Conservation (phyloP, 2,113 vertebrate genomes). For the Columba janthina region DNA sequence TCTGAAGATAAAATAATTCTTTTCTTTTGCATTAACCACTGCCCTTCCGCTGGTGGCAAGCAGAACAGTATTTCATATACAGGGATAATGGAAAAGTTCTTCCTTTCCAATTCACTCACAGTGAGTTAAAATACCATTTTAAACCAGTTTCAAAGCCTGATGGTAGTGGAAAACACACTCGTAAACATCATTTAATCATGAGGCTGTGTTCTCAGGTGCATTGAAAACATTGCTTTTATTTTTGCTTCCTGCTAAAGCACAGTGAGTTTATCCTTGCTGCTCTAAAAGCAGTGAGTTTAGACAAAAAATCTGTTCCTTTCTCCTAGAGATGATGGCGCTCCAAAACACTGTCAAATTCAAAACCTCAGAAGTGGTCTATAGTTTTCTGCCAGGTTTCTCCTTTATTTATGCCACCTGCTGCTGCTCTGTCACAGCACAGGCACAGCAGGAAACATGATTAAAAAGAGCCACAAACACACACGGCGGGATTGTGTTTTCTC, state of each 20-base stretch:
- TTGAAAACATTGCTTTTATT: conserved; percentile 36
- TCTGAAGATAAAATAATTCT: not conserved
- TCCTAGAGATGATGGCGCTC: not conserved
- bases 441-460: conserved; percentile 52
- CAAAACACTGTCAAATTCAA: not conserved
- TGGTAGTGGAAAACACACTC: not conserved
- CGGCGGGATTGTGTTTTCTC: conserved; percentile 37
- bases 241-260: conserved; percentile 19
- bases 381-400: not conserved
- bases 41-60: not conserved
- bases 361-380: not conserved
- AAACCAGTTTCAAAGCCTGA: not conserved
- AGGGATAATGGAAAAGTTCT: not conserved
- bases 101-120: not conserved
- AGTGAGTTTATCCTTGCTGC: not conserved
- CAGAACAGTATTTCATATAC: not conserved
- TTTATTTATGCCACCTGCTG: conserved; percentile 25
- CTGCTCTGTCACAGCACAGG: conserved; percentile 44
- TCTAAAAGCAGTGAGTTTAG: not conserved
- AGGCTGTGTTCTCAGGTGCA: not conserved
- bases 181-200: not conserved
- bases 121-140: not conserved
- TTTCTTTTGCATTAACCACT: not conserved
- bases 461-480: conserved; percentile 63
- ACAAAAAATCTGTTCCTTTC: not conserved